Base-by-base conservation (phyloP, 1,140 invertebrate genomes). In the Neoseiulus cucumeris region DNA sequence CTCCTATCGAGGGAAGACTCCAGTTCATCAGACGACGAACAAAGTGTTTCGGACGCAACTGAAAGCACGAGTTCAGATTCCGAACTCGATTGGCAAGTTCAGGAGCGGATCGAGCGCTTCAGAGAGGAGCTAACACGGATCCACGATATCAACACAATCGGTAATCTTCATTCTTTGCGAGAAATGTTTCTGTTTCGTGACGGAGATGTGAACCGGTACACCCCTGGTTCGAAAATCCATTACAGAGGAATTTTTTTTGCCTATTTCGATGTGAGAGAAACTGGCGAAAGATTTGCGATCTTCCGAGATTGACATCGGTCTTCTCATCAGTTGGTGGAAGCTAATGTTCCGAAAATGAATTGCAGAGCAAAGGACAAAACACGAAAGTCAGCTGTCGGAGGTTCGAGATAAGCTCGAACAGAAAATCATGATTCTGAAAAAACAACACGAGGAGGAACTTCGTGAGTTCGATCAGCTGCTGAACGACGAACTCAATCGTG, bases 81-180 rank as follows among this genome's bases (percentile, higher is more conserved):
- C 14, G 51, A 59, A 9, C 51, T 59, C 22, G 51, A 59, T 33
- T 59, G 51, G 51, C 51, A 59, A 33, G 51, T 59, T 59, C 51
- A 59, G 22, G 51, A 59, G 51, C 51, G 51, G 14, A 25, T 59
- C 51, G 51, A 59, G 22, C 51, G 51, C 51, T 59, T 59, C 51
- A 25, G 51, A 14, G 51, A 59, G 33, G 51, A 59, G 33, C 51
- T 59, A 1, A 59, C 51, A 25, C 25, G 51, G 22, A 59, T 59
- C 5, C 51, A 59, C 22, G 33, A 25, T 33, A 59, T 59, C 51
- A 59, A 59, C 22, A 59, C 51, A 25, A 59, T 59, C 22, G 51
- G 51, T 59, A 25, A 39, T 39, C 9, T 6, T 39, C 33, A 39
- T 9, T 39, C 9, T 39, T 9, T 39, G 4, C 33, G 33, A 39